These are phyloP conservation scores for Sisyra nigra DNA, from an alignment of 2,888 invertebrate species.

Conservation along the genomic window DNA sequence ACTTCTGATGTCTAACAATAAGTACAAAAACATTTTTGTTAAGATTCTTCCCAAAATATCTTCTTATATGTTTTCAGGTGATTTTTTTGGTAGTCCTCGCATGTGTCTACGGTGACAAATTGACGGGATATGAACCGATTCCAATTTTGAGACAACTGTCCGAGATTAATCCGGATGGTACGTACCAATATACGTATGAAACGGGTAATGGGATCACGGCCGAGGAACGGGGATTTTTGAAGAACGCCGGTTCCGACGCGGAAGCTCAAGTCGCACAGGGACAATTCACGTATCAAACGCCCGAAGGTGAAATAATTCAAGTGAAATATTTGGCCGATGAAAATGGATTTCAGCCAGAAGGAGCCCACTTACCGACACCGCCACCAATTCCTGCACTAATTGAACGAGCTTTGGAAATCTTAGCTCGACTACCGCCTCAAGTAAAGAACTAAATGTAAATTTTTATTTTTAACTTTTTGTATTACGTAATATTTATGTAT, in stretches of 20 bases:
- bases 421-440: slow-evolving; percentile 35
- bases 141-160: slow-evolving; percentile 36
- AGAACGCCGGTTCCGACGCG: slow-evolving; percentile 33
- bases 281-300: slow-evolving; percentile 40
- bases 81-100: no score
- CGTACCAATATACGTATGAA: slow-evolving; percentile 30
- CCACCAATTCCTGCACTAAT: slow-evolving; percentile 56
- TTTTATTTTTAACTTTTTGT: no score
- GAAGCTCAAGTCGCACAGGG: slow-evolving; percentile 37
- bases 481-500: no score
- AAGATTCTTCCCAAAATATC: no score
- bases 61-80: no score
- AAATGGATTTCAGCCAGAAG: slow-evolving; percentile 49
- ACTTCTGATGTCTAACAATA: no score
- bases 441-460: no score
- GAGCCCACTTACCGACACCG: slow-evolving; percentile 43
- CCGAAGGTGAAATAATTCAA: slow-evolving; percentile 31
- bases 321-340: slow-evolving; percentile 50
- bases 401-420: slow-evolving; percentile 44
- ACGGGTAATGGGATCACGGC: slow-evolving; percentile 40
- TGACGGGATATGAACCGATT: slow-evolving; percentile 17
- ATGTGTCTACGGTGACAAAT: slow-evolving; percentile 13
- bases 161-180: slow-evolving; percentile 40
- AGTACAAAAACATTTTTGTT: no score
- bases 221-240: slow-evolving; percentile 39